A percentile compares a stretch with the other conserved stretches of the same genome.
Conservation (phyloP, 2,797 vertebrate genomes). For the Pseudotriccus pelzelni region DNA sequence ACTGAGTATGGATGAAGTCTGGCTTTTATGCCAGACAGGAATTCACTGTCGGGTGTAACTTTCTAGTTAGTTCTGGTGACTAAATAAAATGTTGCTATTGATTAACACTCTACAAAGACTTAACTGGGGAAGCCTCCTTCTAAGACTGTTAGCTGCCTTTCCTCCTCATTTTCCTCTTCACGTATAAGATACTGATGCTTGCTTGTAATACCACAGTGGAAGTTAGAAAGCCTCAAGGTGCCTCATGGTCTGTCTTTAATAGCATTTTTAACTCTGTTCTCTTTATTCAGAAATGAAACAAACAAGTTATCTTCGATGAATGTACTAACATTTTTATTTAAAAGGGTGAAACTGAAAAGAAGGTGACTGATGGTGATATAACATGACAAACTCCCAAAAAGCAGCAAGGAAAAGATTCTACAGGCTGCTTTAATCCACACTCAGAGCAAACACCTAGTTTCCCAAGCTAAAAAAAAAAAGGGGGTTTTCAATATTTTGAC, state of each 20-base stretch:
- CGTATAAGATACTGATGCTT: background rate
- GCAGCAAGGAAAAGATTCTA: background rate
- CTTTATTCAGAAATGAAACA: background rate
- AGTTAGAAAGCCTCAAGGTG: rapidly evolving
- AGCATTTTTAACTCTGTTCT: background rate
- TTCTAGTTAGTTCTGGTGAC: background rate
- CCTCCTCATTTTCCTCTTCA: background rate
- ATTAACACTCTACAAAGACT: background rate
- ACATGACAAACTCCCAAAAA: background rate
- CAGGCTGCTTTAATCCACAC: background rate
- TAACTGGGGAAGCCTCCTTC: background rate
- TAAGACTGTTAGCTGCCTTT: background rate
- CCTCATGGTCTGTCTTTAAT: background rate
- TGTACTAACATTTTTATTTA: background rate
- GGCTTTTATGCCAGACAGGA: background rate
- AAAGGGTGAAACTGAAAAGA: background rate
- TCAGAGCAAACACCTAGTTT: background rate
- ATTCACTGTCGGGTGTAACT: background rate
- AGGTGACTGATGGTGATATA: background rate
- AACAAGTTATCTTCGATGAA: background rate
- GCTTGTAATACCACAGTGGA: background rate
- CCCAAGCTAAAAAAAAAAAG: background rate
- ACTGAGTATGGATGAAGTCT: background rate
- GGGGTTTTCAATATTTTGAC: background rate
- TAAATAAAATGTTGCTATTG: background rate